Base-by-base conservation (phyloP, 2,888 invertebrate species). In the Ectobius pallidus region DNA sequence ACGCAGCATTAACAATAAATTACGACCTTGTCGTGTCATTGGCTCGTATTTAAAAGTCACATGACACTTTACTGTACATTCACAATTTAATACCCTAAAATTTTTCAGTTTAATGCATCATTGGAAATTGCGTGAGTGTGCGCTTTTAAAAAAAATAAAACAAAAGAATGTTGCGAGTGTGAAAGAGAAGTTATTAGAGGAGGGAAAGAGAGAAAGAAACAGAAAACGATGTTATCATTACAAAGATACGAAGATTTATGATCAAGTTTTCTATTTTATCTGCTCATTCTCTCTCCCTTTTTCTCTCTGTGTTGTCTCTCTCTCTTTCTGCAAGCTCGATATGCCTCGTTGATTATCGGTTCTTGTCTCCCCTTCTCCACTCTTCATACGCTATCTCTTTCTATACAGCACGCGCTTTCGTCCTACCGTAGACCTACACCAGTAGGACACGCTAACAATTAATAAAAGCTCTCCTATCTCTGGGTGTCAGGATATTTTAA, bases 261-360 rank as follows among this genome's bases (percentile, higher is more conserved):
- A 3, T n/a, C 58, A 30, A 30, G 58, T 58, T 58, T 32, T 58
- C n/a, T 58, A 58, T 58, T 58, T 58, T 58, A 58, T 55, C 55
- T 32, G 1, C n/a, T 58, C 7, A 22, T 58, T 27, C 16, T 30
- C 58, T n/a, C n/a, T n/a, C n/a, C n/a, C n/a, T n/a, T n/a, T n/a
- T n/a, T n/a, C 25, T 14, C 58, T 30, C n/a, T 1, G n/a, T 34
- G 34, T 46, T 52, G 9, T 52, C 52, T 52, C 22, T n/a, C n/a
- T n/a, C n/a, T n/a, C n/a, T n/a, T n/a, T n/a, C n/a, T n/a, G n/a
- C n/a, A n/a, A n/a, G n/a, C n/a, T n/a, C n/a, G n/a, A 34, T 58
- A n/a, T 32, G n/a, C 58, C 30, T 2, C 27, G 1, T n/a, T 58
- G 30, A 32, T 58, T 58, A 58, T 58, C 58, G 30, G 30, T 0